Conservation (phyloP, 2,113 vertebrate species). For the Seriola aureovittata region DNA sequence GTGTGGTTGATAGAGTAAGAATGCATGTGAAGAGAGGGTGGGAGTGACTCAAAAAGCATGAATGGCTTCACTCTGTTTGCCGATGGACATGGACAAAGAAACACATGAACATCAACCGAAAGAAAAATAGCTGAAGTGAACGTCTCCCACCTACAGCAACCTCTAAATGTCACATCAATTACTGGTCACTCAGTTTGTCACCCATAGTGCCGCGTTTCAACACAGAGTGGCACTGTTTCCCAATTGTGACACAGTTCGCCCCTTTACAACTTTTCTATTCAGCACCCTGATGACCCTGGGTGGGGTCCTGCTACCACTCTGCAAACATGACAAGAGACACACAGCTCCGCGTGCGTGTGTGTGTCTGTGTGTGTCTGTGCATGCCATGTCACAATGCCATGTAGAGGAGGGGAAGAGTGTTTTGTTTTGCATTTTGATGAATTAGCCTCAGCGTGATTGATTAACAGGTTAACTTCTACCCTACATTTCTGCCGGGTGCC, state of each 20-base stretch:
- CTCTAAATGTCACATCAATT: conserved; percentile 55
- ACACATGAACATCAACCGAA: background rate
- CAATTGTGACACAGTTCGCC: conserved; percentile 6
- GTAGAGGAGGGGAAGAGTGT: background rate
- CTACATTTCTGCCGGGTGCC: background rate
- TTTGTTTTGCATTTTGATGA: conserved; percentile 36
- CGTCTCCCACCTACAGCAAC: conserved; percentile 13
- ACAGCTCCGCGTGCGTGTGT: background rate
- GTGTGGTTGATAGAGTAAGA: background rate
- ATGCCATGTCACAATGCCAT: conserved; percentile 4
- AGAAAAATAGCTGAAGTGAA: conserved; percentile 40
- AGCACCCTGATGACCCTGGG: conserved; percentile 49
- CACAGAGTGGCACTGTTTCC: conserved; percentile 62
- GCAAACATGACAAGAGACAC: conserved; percentile 55
- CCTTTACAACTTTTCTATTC: conserved; percentile 38
- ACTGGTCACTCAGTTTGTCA: conserved; percentile 4
- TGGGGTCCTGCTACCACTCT: conserved; percentile 49
- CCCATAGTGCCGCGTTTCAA: conserved; percentile 2
- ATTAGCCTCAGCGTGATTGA: conserved; percentile 22
- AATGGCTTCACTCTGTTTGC: conserved; percentile 34
- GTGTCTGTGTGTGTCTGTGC: background rate
- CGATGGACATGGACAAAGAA: conserved; percentile 44
- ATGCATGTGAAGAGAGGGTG: conserved; percentile 9
- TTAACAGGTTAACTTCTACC: conserved; percentile 38
- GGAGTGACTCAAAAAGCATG: conserved; percentile 12